Base-by-base conservation (phyloP, 37 sponge, comb jelly and placozoan species). In the Beroe ovata region DNA sequence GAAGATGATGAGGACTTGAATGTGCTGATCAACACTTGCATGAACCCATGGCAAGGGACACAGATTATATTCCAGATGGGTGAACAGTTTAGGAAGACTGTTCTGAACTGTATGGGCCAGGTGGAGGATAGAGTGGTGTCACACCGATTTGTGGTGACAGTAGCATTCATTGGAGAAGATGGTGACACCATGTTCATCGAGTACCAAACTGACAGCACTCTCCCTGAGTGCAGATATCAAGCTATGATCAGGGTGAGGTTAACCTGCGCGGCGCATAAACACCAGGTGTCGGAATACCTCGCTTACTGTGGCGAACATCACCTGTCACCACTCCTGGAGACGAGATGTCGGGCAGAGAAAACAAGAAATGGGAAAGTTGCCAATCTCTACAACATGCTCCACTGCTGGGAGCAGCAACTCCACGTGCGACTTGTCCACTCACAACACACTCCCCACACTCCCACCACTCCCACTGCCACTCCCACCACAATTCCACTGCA, bases 1-100 rank as follows among this genome's bases (percentile, higher is more conserved):
- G 63, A 62, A 28, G 63, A 62, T 62, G 63, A 62, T 16, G 29
- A 62, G 20, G 63, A 62, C 63, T 28, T 62, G 63, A 62, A 62
- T 23, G 63, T 62, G 3, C 20, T 62, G 29, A 25, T 62, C 21
- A 62, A 62, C 63, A 62, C 63, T 20, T 62, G 63, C 63, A 62
- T 62, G 63, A 62, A 62, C 63, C 63, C 63, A 4, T 62, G 63
- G 63, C 63, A 62, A 25, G 28, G 29, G 20, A 62, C 23, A 14
- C 28, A 62, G 63, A 28, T 25, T 23, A 62, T 62, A 21, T 62
- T 25, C 29, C 28, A 62, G 29, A 62, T 62, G 23, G 63, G 63
- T 14, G 63, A 62, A 28, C 19, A 28, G 28, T 62, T 62, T 23
- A 21, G 63, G 28, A 62, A 28, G 63, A 62, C 29, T n/a, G 63